phyloP scores from a whole-genome alignment of 2,888 invertebrate genomes.

The Tinea semifulvella region DNA sequence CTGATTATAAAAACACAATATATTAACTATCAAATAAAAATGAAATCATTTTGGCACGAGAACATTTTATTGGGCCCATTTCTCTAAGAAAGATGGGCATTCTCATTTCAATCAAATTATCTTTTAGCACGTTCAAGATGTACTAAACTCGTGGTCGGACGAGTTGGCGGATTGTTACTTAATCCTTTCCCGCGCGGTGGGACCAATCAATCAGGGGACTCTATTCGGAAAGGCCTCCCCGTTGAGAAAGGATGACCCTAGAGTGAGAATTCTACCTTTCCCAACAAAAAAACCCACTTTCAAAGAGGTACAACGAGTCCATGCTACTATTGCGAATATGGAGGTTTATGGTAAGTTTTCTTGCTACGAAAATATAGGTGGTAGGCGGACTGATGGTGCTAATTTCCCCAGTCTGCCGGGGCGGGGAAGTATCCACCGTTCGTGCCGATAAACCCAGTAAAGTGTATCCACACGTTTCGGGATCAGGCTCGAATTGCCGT shows the following conservation, averaged over 20 bases:
- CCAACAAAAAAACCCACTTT: slow-evolving; percentile 83
- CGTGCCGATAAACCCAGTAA: too few species aligned
- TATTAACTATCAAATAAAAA: neutral
- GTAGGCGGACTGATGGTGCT: too few species aligned
- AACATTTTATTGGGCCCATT: too few species aligned
- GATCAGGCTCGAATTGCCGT: too few species aligned
- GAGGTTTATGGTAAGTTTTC: slow-evolving; percentile 71
- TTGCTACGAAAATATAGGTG: too few species aligned
- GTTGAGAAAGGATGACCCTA: slow-evolving; percentile 68
- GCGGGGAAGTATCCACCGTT: too few species aligned
- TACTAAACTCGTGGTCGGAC: slow-evolving; percentile 73
- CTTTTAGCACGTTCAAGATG: slow-evolving; percentile 78
- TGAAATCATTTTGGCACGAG: too few species aligned
- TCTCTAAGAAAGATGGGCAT: too few species aligned
- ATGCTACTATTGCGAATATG: slow-evolving; percentile 71
- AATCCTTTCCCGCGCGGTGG: slow-evolving; percentile 80
- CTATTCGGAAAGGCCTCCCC: slow-evolving; percentile 80
- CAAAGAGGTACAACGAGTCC: slow-evolving; percentile 80
- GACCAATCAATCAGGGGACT: slow-evolving; percentile 74
- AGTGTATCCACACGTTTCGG: too few species aligned
- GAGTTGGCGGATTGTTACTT: slow-evolving; percentile 73
- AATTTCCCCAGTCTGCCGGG: too few species aligned
- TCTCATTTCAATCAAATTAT: too few species aligned
- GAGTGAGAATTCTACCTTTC: slow-evolving; percentile 79
- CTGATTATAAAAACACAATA: neutral